Conservation (phyloP, 92 coral and sea anemone genomes). For the Epizoanthus stellaris region DNA sequence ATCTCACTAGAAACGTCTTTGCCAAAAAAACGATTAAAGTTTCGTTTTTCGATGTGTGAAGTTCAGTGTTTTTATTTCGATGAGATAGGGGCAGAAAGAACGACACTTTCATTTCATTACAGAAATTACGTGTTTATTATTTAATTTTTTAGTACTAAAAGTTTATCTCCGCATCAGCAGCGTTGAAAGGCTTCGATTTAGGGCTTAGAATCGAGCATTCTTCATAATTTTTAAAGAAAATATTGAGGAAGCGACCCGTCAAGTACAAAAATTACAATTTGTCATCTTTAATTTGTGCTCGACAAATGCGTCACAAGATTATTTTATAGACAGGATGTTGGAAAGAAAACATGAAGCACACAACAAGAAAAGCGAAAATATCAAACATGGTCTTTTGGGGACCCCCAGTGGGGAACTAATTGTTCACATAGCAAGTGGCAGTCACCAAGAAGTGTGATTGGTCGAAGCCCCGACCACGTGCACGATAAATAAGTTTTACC, state of each 20-base stretch:
- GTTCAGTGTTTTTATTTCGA: constrained; percentile 1
- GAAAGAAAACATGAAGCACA: constrained; percentile 11
- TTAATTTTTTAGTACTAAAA: constrained; percentile 12
- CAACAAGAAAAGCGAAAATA: constrained; percentile 25
- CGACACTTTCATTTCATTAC: constrained; percentile 39
- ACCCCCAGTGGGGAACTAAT: constrained; percentile 36
- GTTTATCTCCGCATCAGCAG: constrained; percentile 13
- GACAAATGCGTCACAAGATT: constrained; percentile 46
- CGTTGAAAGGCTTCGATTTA: constrained; percentile 20
- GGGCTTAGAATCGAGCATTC: neutral
- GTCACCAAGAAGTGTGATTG: constrained; percentile 41
- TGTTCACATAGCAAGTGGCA: constrained; percentile 31
- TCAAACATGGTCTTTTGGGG: constrained; percentile 39
- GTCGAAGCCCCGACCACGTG: constrained; percentile 82
- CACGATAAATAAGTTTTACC: constrained; percentile 95
- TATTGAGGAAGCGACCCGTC: constrained; percentile 38
- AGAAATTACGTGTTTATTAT: constrained; percentile 27
- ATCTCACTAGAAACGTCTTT: neutral
- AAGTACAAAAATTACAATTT: constrained; percentile 34
- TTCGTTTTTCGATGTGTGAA: constrained; percentile 19
- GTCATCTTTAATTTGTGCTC: constrained; percentile 44
- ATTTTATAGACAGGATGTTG: constrained; percentile 41
- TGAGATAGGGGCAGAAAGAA: constrained; percentile 28
- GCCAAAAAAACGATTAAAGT: neutral
- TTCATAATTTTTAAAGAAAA: constrained; percentile 22